Evolutionary conservation across 2,888 invertebrate genomes (phyloP), one percentile per base, ranked within the genome.

Genomic region (Liodrosophila aerea): DNA sequence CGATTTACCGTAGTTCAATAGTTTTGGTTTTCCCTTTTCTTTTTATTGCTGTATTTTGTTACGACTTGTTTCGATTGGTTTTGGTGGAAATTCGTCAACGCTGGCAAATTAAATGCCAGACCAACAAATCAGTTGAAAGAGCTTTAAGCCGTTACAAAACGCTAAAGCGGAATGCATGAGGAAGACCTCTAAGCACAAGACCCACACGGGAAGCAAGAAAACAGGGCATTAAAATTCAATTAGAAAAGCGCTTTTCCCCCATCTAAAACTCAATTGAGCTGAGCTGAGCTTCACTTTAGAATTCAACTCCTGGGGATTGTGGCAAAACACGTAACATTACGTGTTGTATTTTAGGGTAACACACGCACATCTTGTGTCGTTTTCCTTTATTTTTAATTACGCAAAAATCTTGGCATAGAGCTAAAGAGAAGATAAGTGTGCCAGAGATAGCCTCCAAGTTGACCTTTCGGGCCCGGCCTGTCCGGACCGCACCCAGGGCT

Each of bases 201-300:
- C 41, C 18, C 29, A 36, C 13, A 7, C 15, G 15, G 53, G 39
- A 34, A 50, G 34, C 4, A 11, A 7, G 22, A 33, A 37, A 53
- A 22, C 29, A 36, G 12, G 34, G 62, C 71, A 84, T 84, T 77
- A 84, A 77, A 84, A 84, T 84, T 84, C 85, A 82, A 77, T 84
- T 77, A 84, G 78, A 67, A 41, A 59, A 56, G 22, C 63, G 51
- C 53, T 40, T 54, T 12, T 27, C 36, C 13, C 30, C 49, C n/a
- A n/a, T n/a, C n/a, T 53, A 37, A n/a, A 50, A 31, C 7, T 33
- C 49, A 62, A 59, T 50, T 44, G 22, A 22, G 70, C 53, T 37
- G 27, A 44, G 70, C 64, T 64, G n/a, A n/a, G n/a, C n/a, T 68
- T 45, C 0, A 9, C 34, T 18, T 12, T 29, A 16, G 29, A 36